Conservation (phyloP, 2,113 vertebrate species). For the Halcyon senegalensis region DNA sequence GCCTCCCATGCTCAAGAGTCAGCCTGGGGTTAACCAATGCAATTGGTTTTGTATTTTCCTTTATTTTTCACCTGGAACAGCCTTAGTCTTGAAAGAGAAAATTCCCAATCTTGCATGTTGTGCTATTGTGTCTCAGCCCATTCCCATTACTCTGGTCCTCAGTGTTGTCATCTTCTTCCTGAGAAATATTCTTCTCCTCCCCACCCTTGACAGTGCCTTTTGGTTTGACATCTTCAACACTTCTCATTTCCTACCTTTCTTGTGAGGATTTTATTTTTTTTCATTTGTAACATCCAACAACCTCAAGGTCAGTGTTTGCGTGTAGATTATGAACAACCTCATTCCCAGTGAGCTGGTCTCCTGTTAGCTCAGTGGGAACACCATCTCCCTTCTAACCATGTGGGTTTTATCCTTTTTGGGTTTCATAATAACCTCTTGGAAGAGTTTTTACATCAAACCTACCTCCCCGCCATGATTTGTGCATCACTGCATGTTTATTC, state of each 20-base stretch:
- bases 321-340: background rate
- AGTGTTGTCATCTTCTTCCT: fast-evolving
- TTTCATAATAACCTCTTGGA: background rate
- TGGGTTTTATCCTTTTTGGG: background rate
- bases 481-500: background rate
- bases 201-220: background rate
- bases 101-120: background rate
- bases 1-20: background rate
- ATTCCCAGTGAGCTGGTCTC: background rate
- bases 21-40: background rate
- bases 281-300: background rate
- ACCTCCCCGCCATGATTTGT: background rate
- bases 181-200: background rate
- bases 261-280: background rate
- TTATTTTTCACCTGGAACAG: background rate
- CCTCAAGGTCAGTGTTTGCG: background rate
- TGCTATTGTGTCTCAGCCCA: background rate
- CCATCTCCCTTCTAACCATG: background rate
- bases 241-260: background rate
- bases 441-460: background rate
- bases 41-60: background rate
- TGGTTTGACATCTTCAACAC: background rate
- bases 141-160: background rate
- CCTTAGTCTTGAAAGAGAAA: background rate
- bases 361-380: background rate